Conservation (phyloP, 92 coral and sea anemone species). For the Palythoa caribaeorum region DNA sequence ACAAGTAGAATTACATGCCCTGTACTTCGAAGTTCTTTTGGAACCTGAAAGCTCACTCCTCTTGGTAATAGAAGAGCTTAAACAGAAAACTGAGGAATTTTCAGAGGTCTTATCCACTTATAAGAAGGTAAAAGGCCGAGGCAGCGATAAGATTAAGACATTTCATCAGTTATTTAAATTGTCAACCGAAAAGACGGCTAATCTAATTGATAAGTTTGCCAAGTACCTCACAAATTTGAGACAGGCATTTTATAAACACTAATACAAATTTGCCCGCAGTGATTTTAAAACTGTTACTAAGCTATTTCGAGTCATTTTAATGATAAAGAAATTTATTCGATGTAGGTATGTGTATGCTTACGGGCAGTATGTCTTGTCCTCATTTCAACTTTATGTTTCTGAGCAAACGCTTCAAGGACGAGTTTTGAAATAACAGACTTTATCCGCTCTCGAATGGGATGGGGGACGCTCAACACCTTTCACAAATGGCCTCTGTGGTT, state of each 20-base stretch:
- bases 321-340: neutral
- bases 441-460: neutral
- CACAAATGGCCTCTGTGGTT: conserved; percentile 12
- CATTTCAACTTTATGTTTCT: neutral
- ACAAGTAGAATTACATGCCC: no score
- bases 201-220: neutral
- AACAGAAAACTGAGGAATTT: no score
- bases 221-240: neutral
- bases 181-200: neutral
- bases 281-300: neutral
- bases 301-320: neutral
- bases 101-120: no score
- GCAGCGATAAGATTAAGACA: no score
- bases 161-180: no score
- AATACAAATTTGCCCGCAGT: neutral
- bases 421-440: neutral
- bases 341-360: conserved; percentile 25
- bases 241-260: neutral
- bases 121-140: no score
- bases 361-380: neutral
- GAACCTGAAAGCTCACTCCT: no score
- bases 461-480: neutral
- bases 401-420: neutral
- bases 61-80: no score
- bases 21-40: no score